Evolutionary conservation across 64 coral and sea anemone species (phyloP).

Genomic region (Hydrozoanthus tunicans): DNA sequence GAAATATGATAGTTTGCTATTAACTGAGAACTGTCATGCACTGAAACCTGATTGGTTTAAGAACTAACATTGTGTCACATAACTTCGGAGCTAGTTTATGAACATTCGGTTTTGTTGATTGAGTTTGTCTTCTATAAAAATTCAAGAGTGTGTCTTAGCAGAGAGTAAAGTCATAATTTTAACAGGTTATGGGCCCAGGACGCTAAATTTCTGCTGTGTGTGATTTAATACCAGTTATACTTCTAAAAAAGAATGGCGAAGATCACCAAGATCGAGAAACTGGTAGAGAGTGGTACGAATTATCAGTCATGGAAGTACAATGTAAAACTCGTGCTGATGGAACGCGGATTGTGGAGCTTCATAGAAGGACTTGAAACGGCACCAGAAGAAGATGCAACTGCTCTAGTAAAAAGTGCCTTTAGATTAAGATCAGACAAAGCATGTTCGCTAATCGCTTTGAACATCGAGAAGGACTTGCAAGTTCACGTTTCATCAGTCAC

Average conservation of each 20-base stretch:
- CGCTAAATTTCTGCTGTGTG: constrained; percentile 11
- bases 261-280: constrained; percentile 5
- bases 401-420: neutral
- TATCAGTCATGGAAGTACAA: constrained; percentile 38
- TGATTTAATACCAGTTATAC: neutral
- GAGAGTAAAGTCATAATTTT: neutral
- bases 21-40: neutral
- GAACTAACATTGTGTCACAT: neutral
- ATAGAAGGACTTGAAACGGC: constrained; percentile 15
- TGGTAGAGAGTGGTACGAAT: constrained; percentile 12
- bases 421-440: constrained; percentile 34
- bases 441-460: constrained; percentile 15
- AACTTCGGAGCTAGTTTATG: too few relatives aligned
- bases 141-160: too few relatives aligned
- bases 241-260: constrained; percentile 4
- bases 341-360: constrained; percentile 22
- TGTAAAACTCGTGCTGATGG: constrained; percentile 26
- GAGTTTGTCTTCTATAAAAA: too few relatives aligned
- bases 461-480: constrained; percentile 2
- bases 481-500: constrained; percentile 30
- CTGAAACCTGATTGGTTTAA: neutral
- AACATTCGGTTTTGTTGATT: too few relatives aligned
- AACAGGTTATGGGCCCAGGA: constrained; percentile 15
- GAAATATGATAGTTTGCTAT: constrained; percentile 1
- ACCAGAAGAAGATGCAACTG: constrained; percentile 16